Evolutionary conservation across 2,888 invertebrate genomes (phyloP).

Genomic region (Drosophila testacea): DNA sequence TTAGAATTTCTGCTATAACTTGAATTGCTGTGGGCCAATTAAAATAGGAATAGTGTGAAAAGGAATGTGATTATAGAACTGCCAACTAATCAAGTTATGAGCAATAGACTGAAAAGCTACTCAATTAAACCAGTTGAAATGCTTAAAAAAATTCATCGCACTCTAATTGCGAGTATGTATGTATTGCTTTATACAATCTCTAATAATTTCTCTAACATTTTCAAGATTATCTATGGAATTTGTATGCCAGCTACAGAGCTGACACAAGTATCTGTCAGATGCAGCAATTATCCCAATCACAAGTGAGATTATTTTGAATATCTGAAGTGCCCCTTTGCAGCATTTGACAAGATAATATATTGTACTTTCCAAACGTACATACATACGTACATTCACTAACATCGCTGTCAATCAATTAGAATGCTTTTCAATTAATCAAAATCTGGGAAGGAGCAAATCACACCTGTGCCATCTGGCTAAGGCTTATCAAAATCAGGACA

Average conservation of each 20-base stretch:
- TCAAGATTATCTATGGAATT: not conserved
- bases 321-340: constrained; percentile 15
- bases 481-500: constrained; percentile 9
- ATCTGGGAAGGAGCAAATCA: constrained; percentile 1
- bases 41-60: constrained; percentile 5
- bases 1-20: constrained; percentile 5
- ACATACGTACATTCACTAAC: not conserved
- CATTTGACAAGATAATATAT: constrained; percentile 33
- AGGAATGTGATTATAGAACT: constrained; percentile 13
- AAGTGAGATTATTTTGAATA: constrained; percentile 21
- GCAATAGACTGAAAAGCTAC: constrained; percentile 11
- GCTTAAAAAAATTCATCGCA: not conserved
- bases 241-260: constrained; percentile 7
- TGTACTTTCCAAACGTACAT: constrained; percentile 10
- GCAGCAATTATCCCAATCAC: constrained; percentile 21
- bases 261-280: constrained; percentile 14
- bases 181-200: constrained; percentile 6
- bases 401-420: constrained; percentile 51
- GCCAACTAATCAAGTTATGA: constrained; percentile 27
- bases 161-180: not conserved
- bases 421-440: constrained; percentile 43
- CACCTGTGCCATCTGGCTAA: constrained; percentile 34
- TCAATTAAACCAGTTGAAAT: constrained; percentile 8
- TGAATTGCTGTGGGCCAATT: constrained; percentile 7
- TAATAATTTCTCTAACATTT: not conserved